Evolutionary conservation across 2,113 vertebrate genomes (phyloP), one percentile per base, ranked within the genome.

Genomic region (Rhinogobius similis): DNA sequence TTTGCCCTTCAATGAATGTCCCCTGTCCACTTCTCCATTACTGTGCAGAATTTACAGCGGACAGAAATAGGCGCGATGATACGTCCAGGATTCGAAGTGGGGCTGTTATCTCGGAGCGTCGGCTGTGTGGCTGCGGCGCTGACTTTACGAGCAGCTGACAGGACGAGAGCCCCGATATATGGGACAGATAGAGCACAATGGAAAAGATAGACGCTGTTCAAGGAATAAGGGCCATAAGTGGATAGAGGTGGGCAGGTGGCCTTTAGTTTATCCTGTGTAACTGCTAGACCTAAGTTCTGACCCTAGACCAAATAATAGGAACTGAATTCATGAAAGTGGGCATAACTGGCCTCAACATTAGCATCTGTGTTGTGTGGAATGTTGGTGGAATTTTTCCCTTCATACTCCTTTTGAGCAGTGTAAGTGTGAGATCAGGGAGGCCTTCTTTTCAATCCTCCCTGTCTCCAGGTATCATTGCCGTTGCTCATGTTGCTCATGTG

Each of bases 201-300:
- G 21, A 71, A 65, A 68, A 38, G 82, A 78, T 80, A 85, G 78
- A 76, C 46, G 73, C 68, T 55, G 44, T 83, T 79, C 82, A 82
- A 75, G 82, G 82, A 81, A n/a, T 70, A 73, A 73, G 78, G 80
- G 77, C 72, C 58, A 53, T 11, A 20, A 1, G 27, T 62, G 67
- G 64, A 3, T 53, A 52, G 59, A 66, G 68, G 62, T 70, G 39
- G 48, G 61, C 61, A 55, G 18, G 26, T 46, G 75, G 80, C 50
- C 50, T 52, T 52, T 10, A 52, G 20, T 23, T 52, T 23, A 12
- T 46, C 44, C 44, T 23, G 50, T 52, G 50, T 12, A 24, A 10
- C 21, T 8, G 50, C 21, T 24, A 10, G 18, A 1, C 39, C 12
- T 39, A 1, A 41, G 39, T 2, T 41, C 39, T 41, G 7, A 41